Evolutionary conservation across 2,113 vertebrate species (phyloP), one percentile per base, ranked within the genome.

Genomic region (Salvelinus alpinus): DNA sequence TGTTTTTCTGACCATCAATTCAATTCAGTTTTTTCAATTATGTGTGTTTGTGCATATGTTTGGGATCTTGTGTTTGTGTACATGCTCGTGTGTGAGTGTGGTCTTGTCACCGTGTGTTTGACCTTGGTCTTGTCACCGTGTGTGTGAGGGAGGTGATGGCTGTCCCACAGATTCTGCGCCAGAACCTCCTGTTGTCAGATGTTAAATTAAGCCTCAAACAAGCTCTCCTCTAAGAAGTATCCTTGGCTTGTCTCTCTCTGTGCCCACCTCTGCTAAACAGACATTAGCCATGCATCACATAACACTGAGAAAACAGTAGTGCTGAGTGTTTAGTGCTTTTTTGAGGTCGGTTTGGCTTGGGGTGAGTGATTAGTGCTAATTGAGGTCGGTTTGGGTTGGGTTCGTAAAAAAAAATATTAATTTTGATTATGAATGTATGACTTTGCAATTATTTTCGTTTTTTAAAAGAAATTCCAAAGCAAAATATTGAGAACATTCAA

Each of bases 101-200:
- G 51, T 54, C 14, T 54, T 54, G 51, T 2, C 48, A 51, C 48
- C 14, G 31, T 25, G 66, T 29, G 74, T 60, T 85, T 84, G 88
- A 88, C 31, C 31, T 34, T 34, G 31, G 51, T 54, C 14, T 54
- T 54, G 51, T 14, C 51, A 54, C 3, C 20, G 24, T 25, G 67
- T 24, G 74, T 60, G 84, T 85, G 88, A 88, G 80, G 90, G 89
- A 70, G 79, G 87, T 71, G 76, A 68, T 44, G 86, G 76, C 89
- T 92, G 91, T 87, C 88, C 85, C 74, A 80, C 70, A 68, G 72
- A 88, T 83, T 91, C 72, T 87, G 38, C 86, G 86, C 88, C 85
- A 90, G 64, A 78, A 77, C 78, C 71, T 54, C 78, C 79, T 67
- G 82, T 88, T 86, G 75, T 85, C 73, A 66, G 79, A 82, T 78